Percentiles rank a stretch among this genome's conserved stretches.
phyloP scores from a whole-genome alignment of 2,797 vertebrate genomes.

The Coendou prehensilis region DNA sequence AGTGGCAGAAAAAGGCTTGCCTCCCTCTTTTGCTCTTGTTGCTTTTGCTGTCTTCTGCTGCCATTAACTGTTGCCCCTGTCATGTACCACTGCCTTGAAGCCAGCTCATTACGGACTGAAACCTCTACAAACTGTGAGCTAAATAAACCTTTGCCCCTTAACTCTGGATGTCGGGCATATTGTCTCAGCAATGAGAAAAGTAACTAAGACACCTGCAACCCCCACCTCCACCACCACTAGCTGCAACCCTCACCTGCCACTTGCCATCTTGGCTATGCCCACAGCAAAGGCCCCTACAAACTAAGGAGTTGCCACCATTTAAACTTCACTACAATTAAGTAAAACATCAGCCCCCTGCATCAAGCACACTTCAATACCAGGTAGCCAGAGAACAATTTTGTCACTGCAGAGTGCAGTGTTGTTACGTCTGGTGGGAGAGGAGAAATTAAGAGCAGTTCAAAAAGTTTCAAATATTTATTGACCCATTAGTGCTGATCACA shows the following conservation, averaged over 20 bases:
- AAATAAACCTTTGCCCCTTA: not conserved
- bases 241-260: not conserved
- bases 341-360: not conserved
- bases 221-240: too few relatives aligned
- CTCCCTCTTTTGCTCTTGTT: not conserved
- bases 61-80: not conserved
- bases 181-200: not conserved
- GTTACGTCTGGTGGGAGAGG: too few relatives aligned
- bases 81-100: not conserved
- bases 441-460: not conserved
- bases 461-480: constrained; percentile 64
- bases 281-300: not conserved
- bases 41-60: not conserved
- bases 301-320: not conserved
- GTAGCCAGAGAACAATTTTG: not conserved
- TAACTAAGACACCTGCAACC: not conserved
- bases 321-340: not conserved
- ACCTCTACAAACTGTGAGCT: not conserved
- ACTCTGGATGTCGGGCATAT: not conserved
- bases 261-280: not conserved
- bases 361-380: not conserved
- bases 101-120: not conserved
- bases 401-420: not conserved
- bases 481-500: rapidly evolving
- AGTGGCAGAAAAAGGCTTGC: not conserved